Base-by-base conservation (phyloP, 2,113 vertebrate species). In the Macquaria australasica region DNA sequence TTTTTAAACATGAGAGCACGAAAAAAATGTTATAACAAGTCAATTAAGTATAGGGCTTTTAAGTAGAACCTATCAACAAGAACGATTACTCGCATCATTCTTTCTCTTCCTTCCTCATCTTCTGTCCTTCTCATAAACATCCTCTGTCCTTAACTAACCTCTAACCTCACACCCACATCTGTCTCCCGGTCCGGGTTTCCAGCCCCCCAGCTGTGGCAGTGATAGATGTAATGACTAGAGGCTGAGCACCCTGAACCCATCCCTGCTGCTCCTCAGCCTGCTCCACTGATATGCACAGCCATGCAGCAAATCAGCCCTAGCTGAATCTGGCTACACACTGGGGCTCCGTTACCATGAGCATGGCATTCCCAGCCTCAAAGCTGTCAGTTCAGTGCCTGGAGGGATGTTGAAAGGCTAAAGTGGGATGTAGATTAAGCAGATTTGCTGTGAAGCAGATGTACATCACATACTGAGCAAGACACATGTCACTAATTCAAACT, bases 231-330 rank as follows among this genome's bases (percentile, higher is more conserved):
- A 89, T 67, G 77, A 86, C 88, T 80, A n/a, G 79, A 91, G 86
- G 86, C 88, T 86, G 82, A 90, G 82, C 77, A 81, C 71, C 86
- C 83, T 79, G 76, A 85, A 89, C 74, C 77, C 88, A 66, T 92
- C 85, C 90, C 91, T 89, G 86, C 92, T 92, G 92, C 89, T 93
- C 79, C 80, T 55, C 86, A 88, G 83, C 84, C 89, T 82, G 89
- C 77, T 87, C 85, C 45, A 34, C 83, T 89, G 79, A 90, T 85
- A 78, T 87, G 88, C 91, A 89, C 90, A 80, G 87, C 86, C 90
- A 91, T 87, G 89, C 92, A 91, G 89, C 86, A 92, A 91, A 93
- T 90, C 88, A 79, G 82, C 50, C 81, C 69, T 5, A 18, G 77
- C 78, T 72, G 82, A 83, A 85, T 86, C 75, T 62, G 82, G 83